Base-by-base conservation (phyloP, 1,140 invertebrate species). In the Drosophila yakuba region DNA sequence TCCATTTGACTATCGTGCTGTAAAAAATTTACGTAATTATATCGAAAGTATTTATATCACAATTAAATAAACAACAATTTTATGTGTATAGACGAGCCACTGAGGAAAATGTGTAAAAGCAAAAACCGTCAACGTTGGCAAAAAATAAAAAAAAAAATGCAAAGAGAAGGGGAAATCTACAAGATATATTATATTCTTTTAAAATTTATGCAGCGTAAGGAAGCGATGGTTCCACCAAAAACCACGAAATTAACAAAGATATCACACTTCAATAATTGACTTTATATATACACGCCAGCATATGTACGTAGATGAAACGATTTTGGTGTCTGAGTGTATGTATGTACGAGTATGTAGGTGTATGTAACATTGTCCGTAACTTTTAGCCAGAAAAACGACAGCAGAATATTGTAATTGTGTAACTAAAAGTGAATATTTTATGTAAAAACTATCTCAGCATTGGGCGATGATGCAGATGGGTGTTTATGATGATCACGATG, bases 101-200 rank as follows among this genome's bases (percentile, higher is more conserved):
- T 41, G 36, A 41, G 25, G 51, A 69, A 59, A 54, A 74, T 43
- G 32, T 39, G 58, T 14, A 64, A 81, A 52, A 39, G 72, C 38
- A 51, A 62, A 48, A 54, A 32, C 43, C 64, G 44, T 25, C 12
- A 47, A 56, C n/a, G 55, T 55, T 71, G 35, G 61, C 61, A 32
- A 39, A 39, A 39, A 32, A 39, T 14, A 39, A 14, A 38, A 25
- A 35, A 20, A 36, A 32, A 45, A 35, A 41, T 48, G 48, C 23
- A 15, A 45, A 38, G 28, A 64, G 38, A 10, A 32, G 43, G 20
- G 8, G 25, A 81, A 64, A 72, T 73, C 39, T 59, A 67, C 69
- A 67, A 80, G 62, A 84, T 80, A 90, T 85, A 89, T 89, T 90
- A 89, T 89, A 90, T 90, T 89, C 85, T 89, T 89, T 90, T 90